phyloP scores from a whole-genome alignment of 2,113 vertebrate species.

The Terrapene triunguis region DNA sequence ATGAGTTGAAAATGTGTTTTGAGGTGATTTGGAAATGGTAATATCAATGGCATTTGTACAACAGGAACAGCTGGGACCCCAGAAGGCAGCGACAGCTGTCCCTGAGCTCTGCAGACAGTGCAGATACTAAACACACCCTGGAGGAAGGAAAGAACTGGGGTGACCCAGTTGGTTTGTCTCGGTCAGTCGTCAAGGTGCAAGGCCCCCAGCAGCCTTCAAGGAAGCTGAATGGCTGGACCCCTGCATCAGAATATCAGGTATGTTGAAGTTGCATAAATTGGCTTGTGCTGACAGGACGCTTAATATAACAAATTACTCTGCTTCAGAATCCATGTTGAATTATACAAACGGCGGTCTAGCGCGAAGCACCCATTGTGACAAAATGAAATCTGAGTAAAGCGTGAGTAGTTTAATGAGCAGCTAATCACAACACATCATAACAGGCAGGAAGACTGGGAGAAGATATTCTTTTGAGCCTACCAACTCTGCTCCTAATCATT shows the following conservation, averaged over 20 bases:
- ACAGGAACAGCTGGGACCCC: conserved; percentile 90
- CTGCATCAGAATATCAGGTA: conserved; percentile 88
- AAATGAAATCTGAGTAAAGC: neutral
- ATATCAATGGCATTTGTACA: neutral
- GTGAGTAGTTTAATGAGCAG: neutral
- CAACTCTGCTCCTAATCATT: neutral
- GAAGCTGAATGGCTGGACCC: conserved; percentile 87
- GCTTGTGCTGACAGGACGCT: neutral
- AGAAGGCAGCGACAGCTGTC: conserved; percentile 87
- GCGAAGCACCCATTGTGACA: neutral
- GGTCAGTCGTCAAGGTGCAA: conserved; percentile 79
- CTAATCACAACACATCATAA: neutral
- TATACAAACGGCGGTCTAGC: neutral
- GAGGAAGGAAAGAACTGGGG: conserved; percentile 87
- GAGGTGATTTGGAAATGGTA: neutral
- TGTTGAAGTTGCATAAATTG: neutral
- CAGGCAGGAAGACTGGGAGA: neutral
- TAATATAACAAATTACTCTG: neutral
- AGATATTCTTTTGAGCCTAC: neutral
- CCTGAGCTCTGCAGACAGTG: conserved; percentile 87
- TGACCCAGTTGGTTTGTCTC: conserved; percentile 55
- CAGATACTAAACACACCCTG: conserved; percentile 82
- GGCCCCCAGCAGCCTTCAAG: conserved; percentile 80
- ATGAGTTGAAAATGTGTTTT: neutral
- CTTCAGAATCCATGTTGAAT: neutral